phyloP scores from a whole-genome alignment of 2,888 invertebrate species.

The Cylindroiulus punctatus region DNA sequence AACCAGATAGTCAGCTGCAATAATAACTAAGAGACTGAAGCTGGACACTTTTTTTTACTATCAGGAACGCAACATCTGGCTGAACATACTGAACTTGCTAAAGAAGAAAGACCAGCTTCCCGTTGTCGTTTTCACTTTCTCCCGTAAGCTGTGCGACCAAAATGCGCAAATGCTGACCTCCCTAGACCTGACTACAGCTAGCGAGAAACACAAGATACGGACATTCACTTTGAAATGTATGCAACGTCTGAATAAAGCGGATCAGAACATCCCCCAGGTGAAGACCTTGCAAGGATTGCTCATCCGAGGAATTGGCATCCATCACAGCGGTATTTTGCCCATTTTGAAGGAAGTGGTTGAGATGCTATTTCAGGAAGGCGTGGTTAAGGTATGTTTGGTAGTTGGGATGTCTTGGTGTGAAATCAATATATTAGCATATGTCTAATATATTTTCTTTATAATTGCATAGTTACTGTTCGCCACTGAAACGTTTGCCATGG shows the following conservation, averaged over 20 bases:
- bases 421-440: not conserved
- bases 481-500: slow-evolving; percentile 99
- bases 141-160: slow-evolving; percentile 80
- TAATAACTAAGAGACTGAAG: too few relatives aligned
- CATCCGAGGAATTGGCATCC: slow-evolving; percentile 91
- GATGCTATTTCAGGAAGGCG: slow-evolving; percentile 91
- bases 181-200: slow-evolving; percentile 82
- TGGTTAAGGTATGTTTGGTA: slow-evolving; percentile 76
- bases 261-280: slow-evolving; percentile 87
- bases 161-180: slow-evolving; percentile 73
- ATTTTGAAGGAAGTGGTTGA: slow-evolving; percentile 99
- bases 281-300: slow-evolving; percentile 74
- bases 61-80: slow-evolving; percentile 83
- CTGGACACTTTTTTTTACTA: slow-evolving; percentile 40
- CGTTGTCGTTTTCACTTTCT: slow-evolving; percentile 93
- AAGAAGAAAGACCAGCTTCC: slow-evolving; percentile 85
- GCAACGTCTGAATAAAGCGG: slow-evolving; percentile 82
- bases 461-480: slow-evolving; percentile 89
- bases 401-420: not conserved
- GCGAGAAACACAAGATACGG: slow-evolving; percentile 85
- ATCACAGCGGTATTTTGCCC: slow-evolving; percentile 97
- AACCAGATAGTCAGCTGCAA: too few relatives aligned
- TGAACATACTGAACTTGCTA: slow-evolving; percentile 83
- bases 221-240: slow-evolving; percentile 88
- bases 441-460: slow-evolving; percentile 54